phyloP scores from a whole-genome alignment of 2,113 vertebrate species.

The Albula goreensis region DNA sequence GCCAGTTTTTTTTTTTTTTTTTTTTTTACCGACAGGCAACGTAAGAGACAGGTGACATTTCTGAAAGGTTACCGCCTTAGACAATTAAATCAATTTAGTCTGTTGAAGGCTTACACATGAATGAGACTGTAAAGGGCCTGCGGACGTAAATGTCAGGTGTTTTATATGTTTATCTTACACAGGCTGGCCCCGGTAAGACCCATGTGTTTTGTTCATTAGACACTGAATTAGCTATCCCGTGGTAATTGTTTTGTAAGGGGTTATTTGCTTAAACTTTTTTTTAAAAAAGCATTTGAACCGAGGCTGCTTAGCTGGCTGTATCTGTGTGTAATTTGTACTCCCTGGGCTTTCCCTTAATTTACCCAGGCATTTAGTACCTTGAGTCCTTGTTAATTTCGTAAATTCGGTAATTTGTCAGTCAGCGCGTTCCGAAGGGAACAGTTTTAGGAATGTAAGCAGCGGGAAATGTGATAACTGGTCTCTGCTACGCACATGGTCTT shows the following conservation, averaged over 20 bases:
- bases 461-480: neutral
- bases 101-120: neutral
- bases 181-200: neutral
- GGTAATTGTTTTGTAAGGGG: neutral
- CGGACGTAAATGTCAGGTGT: constrained; percentile 6
- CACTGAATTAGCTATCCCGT: neutral
- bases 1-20: neutral
- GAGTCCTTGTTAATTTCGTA: neutral
- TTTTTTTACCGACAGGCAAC: neutral
- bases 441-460: neutral
- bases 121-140: neutral
- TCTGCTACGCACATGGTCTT: neutral
- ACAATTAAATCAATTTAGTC: constrained; percentile 18
- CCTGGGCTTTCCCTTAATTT: neutral
- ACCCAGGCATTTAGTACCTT: neutral
- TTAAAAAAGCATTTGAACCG: neutral
- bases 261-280: neutral
- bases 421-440: neutral
- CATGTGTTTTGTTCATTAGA: neutral
- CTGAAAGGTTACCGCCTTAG: neutral
- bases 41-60: neutral
- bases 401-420: constrained; percentile 2
- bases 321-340: neutral
- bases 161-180: constrained; percentile 2
- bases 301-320: neutral